Evolutionary conservation across 2,797 vertebrate genomes (phyloP).

Genomic region (Artibeus jamaicensis): DNA sequence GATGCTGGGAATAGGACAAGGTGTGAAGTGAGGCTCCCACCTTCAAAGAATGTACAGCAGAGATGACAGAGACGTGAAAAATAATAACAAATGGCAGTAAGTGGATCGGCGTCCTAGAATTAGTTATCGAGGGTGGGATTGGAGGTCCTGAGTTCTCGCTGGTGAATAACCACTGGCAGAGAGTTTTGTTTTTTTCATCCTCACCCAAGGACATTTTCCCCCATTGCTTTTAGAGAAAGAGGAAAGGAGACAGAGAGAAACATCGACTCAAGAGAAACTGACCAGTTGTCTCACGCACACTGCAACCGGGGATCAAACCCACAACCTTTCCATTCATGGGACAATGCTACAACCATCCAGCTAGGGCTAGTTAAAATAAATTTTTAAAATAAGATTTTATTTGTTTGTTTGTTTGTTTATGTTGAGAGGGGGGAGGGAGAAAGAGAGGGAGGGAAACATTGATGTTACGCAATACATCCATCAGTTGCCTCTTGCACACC

Average conservation of each 20-base stretch:
- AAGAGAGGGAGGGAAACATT: not conserved
- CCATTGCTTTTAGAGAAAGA: not conserved
- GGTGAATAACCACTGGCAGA: not conserved
- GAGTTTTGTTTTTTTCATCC: not conserved
- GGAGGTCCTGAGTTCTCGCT: constrained; percentile 20
- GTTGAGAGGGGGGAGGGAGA: not conserved
- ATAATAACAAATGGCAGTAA: not conserved
- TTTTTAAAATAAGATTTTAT: not conserved
- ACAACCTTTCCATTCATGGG: not conserved
- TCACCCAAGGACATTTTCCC: not conserved
- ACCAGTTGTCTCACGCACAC: not conserved
- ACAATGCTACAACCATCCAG: not conserved
- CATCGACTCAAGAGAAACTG: not conserved
- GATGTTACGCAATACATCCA: not conserved
- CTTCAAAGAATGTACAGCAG: not conserved
- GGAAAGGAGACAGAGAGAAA: not conserved
- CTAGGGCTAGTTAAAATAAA: not conserved
- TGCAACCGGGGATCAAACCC: not conserved
- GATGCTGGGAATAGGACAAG: not conserved
- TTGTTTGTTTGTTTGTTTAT: too few relatives aligned
- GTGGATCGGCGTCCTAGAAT: not conserved
- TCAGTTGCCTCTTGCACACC: not conserved
- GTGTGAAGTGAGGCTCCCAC: not conserved
- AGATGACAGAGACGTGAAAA: not conserved
- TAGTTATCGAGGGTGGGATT: constrained; percentile 1